Evolutionary conservation across 2,888 invertebrate genomes (phyloP).

Genomic region (Autographa pulchrina): DNA sequence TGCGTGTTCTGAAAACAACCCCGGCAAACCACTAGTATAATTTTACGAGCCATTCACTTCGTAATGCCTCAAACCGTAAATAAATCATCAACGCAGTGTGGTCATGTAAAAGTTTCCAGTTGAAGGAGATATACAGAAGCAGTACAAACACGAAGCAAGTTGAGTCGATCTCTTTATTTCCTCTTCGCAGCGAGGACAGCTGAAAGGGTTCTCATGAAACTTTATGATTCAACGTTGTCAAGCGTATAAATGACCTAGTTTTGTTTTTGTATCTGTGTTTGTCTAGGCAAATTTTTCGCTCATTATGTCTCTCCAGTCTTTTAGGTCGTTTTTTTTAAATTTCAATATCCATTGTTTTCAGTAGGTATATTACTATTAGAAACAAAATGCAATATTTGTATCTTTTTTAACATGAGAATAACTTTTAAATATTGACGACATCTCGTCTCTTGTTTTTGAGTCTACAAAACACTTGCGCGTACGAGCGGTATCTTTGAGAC

Average conservation of each 20-base stretch:
- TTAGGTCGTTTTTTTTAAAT: conserved; percentile 19
- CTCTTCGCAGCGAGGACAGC: conserved; percentile 52
- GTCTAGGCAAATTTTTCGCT: conserved; percentile 16
- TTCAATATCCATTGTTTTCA: not conserved
- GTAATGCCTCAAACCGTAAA: conserved; percentile 62
- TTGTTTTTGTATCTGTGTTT: conserved; percentile 33
- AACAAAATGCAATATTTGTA: not conserved
- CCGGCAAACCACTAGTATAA: conserved; percentile 62
- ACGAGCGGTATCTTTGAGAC: too few species aligned
- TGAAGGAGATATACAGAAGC: conserved; percentile 34
- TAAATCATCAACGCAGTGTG: conserved; percentile 64
- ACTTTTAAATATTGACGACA: too few species aligned
- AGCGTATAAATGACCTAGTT: conserved; percentile 46
- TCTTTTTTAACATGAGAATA: too few species aligned
- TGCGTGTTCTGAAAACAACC: conserved; percentile 57
- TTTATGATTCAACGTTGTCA: conserved; percentile 50
- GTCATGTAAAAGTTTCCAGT: conserved; percentile 47
- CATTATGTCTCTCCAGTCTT: not conserved
- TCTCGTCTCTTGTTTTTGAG: too few species aligned
- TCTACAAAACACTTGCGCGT: too few species aligned
- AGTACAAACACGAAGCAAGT: conserved; percentile 45
- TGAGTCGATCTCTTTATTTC: conserved; percentile 51
- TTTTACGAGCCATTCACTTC: conserved; percentile 67
- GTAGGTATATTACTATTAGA: not conserved
- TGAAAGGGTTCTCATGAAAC: conserved; percentile 59